Percentiles rank a stretch among this genome's conserved stretches.
phyloP scores from a whole-genome alignment of 2,113 vertebrate species.

The Rhynchopsitta pachyrhyncha region DNA sequence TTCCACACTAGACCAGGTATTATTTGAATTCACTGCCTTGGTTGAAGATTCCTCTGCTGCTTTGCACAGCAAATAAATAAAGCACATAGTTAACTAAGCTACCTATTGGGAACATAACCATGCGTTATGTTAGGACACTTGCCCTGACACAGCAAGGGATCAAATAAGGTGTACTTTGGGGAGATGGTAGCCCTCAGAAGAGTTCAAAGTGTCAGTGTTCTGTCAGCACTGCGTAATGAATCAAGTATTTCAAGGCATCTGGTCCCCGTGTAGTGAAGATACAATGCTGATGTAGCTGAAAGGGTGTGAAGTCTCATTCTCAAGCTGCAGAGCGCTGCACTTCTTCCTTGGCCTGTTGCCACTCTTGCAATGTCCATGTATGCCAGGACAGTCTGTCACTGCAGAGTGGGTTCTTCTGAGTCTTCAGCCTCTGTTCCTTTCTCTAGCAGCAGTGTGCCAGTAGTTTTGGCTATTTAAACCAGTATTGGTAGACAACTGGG shows the following conservation, averaged over 20 bases:
- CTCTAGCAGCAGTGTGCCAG: background rate
- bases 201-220: background rate
- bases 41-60: background rate
- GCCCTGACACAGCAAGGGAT: background rate
- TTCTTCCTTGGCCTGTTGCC: background rate
- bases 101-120: background rate
- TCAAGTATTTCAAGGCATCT: background rate
- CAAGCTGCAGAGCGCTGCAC: background rate
- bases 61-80: background rate
- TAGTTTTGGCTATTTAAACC: background rate
- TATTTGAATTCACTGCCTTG: background rate
- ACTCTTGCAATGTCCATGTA: background rate
- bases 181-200: background rate
- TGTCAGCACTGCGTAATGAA: background rate
- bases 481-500: background rate
- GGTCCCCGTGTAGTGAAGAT: fast-evolving
- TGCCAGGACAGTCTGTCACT: background rate
- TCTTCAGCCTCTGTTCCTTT: background rate
- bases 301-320: background rate
- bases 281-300: background rate
- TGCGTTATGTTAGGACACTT: fast-evolving
- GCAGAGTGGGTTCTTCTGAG: background rate
- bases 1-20: background rate
- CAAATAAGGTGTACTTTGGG: background rate
- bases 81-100: background rate